A percentile compares a stretch with the other conserved stretches of the same genome.
phyloP scores from a whole-genome alignment of 2,113 vertebrate species.

The Istiophorus platypterus region DNA sequence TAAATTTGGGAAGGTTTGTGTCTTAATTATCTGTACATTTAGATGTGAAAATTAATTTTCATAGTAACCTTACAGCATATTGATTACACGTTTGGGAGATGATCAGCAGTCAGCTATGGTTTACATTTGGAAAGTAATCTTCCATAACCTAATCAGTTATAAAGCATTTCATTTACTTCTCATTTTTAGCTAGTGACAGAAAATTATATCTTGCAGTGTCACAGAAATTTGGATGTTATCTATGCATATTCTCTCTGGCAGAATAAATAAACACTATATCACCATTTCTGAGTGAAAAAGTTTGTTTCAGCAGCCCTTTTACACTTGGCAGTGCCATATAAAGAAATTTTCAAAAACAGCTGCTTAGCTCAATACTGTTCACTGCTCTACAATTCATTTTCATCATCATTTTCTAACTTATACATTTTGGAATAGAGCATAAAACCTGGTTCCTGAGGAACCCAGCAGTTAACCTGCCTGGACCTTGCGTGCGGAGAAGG shows the following conservation, averaged over 20 bases:
- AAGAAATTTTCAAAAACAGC: constrained; percentile 49
- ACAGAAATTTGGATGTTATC: constrained; percentile 8
- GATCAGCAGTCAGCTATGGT: neutral
- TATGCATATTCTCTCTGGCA: constrained; percentile 21
- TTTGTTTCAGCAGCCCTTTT: constrained; percentile 37
- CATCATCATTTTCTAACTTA: constrained; percentile 71
- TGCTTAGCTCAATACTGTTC: constrained; percentile 60
- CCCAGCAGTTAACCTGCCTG: constrained; percentile 39
- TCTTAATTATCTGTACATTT: neutral
- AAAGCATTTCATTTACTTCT: neutral
- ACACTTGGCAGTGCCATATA: constrained; percentile 41
- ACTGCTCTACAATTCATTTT: constrained; percentile 52
- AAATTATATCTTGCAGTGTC: constrained; percentile 24
- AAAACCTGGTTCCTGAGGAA: constrained; percentile 35
- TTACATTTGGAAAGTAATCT: constrained; percentile 1
- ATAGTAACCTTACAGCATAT: neutral
- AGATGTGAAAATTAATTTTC: neutral
- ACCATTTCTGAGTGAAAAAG: constrained; percentile 22
- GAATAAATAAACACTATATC: constrained; percentile 27
- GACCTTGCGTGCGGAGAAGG: constrained; percentile 14
- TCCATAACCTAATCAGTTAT: neutral
- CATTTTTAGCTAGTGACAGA: neutral
- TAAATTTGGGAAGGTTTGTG: neutral
- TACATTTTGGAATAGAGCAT: constrained; percentile 26
- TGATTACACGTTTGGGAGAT: neutral